Conservation (phyloP, 1,140 invertebrate species). For the Drosophila subpulchrella region DNA sequence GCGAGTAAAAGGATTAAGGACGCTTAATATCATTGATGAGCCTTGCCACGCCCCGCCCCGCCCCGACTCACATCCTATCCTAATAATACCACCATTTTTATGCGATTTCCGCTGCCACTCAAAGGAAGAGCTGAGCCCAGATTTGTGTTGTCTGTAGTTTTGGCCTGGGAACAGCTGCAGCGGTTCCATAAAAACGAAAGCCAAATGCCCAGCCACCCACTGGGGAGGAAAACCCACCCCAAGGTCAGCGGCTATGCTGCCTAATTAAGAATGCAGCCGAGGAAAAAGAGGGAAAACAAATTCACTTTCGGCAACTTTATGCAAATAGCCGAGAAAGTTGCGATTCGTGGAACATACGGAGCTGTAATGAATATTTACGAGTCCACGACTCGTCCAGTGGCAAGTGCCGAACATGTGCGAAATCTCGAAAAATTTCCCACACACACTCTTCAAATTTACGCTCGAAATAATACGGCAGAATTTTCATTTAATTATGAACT, state of each 20-base stretch:
- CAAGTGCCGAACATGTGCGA: slow-evolving; percentile 64
- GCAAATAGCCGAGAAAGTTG: slow-evolving; percentile 62
- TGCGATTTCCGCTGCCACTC: slow-evolving; percentile 42
- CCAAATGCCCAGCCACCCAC: slow-evolving; percentile 4
- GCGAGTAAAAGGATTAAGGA: slow-evolving; percentile 79
- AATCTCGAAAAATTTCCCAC: slow-evolving; percentile 72
- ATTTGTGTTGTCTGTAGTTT: slow-evolving; percentile 39
- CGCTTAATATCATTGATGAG: slow-evolving; percentile 83
- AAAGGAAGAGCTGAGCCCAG: slow-evolving; percentile 54
- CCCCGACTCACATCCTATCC: slow-evolving; percentile 5
- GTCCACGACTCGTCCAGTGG: slow-evolving; percentile 35
- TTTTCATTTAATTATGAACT: slow-evolving; percentile 81
- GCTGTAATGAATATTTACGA: slow-evolving; percentile 80
- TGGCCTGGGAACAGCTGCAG: slow-evolving; percentile 54
- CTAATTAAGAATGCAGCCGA: slow-evolving; percentile 73
- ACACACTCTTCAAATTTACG: slow-evolving; percentile 69
- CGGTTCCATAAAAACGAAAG: slow-evolving; percentile 36
- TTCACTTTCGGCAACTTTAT: slow-evolving; percentile 69
- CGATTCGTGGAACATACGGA: slow-evolving; percentile 55
- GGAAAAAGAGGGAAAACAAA: slow-evolving; percentile 25
- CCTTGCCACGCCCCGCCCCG: slow-evolving; percentile 13
- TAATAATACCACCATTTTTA: slow-evolving; percentile 47
- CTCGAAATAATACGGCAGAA: slow-evolving; percentile 71
- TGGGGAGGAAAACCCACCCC: slow-evolving; percentile 23
- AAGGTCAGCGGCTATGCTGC: slow-evolving; percentile 58